Conservation (phyloP, 64 coral and sea anemone genomes). For the Anthopleura sola region DNA sequence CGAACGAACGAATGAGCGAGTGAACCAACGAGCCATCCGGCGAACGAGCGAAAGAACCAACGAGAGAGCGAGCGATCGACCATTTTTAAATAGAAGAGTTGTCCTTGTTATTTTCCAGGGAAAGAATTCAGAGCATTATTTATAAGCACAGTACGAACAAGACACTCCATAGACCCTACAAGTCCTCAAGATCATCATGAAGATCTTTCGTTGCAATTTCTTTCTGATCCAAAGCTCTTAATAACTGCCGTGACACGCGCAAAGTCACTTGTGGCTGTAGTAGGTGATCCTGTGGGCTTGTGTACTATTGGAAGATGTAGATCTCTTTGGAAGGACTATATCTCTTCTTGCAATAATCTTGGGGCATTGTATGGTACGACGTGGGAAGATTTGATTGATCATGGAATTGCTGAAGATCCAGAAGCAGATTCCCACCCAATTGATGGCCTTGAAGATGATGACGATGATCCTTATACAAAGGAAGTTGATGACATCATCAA, state of each 20-base stretch:
- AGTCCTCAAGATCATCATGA: background rate
- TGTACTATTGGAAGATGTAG: conserved; percentile 65
- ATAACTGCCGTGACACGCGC: conserved; percentile 72
- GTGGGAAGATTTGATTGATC: conserved; percentile 26
- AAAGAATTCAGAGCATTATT: conserved; percentile 50
- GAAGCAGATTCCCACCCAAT: background rate
- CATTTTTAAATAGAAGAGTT: too few species aligned
- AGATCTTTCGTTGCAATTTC: conserved; percentile 60
- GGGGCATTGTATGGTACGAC: conserved; percentile 36
- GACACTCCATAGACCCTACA: conserved; percentile 10
- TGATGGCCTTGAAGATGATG: background rate
- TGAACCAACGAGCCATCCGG: too few species aligned
- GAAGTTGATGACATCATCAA: conserved; percentile 63
- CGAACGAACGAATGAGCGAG: too few species aligned
- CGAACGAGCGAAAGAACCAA: too few species aligned
- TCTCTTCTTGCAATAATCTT: conserved; percentile 34
- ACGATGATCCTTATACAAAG: background rate
- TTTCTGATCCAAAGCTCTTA: conserved; percentile 73
- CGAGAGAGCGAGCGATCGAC: too few species aligned
- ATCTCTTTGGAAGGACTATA: conserved; percentile 58
- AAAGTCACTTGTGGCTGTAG: conserved; percentile 53
- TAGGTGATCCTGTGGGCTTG: conserved; percentile 69
- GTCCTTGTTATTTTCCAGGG: conserved; percentile 1
- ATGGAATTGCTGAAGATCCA: too few species aligned
- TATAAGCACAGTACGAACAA: conserved; percentile 55